Base-by-base conservation (phyloP, 2,797 vertebrate species). In the Micromesistius poutassou region DNA sequence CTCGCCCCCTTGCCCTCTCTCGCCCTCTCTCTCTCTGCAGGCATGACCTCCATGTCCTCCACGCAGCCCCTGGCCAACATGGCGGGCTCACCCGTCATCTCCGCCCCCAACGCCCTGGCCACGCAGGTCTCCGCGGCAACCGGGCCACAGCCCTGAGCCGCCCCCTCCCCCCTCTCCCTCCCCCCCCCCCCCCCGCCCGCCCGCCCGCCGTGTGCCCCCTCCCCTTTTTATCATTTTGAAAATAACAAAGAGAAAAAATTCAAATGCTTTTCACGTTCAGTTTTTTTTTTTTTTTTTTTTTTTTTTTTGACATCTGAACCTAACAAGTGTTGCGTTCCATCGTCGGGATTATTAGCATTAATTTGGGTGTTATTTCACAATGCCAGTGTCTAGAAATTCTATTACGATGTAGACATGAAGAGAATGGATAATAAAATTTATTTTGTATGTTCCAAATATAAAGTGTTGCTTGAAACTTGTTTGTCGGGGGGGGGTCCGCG, bases 401-500 rank as follows among this genome's bases (percentile, higher is more conserved):
- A 90, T 93, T 91, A 89, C 91, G 89, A 92, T 94, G 94, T 94
- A 95, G 95, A 94, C 92, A 91, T 94, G 90, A 94, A 92, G 92
- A 91, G 91, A 93, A 93, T 88, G 91, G 94, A 95, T 93, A 96
- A 96, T 96, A 96, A 95, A 95, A 93, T 95, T 95, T 94, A 96
- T 96, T 96, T 96, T 96, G 94, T 95, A 95, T 94, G 94, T 95
- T 94, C 94, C 93, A 94, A 93, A 94, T 94, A 93, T 93, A 94
- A 92, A 92, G 91, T 93, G 93, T 94, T 95, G 93, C 91, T 94
- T 94, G 93, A 93, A 95, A 91, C 90, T 90, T 90, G 94, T 94
- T 93, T 90, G 62, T 68, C 90, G 88, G 89, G 91, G 90, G 88
- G 89, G 91, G 90, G 88, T 70, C 93, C 91, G 91, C 93, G 90